Evolutionary conservation across 2,888 invertebrate genomes (phyloP).

Genomic region (Ditula angustiorana): DNA sequence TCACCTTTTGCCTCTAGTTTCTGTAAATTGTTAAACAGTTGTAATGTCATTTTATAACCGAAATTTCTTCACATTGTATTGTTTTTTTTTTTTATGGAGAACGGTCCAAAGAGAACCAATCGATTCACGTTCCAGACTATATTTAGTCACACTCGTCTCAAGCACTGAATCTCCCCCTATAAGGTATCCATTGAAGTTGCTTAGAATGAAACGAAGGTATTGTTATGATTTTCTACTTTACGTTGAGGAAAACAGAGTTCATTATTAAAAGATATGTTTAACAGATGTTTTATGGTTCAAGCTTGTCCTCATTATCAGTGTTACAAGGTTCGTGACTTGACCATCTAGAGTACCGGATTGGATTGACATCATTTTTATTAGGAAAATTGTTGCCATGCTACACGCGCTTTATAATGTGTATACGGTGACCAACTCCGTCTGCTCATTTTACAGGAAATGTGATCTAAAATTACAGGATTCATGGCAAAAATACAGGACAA

Average conservation of each 20-base stretch:
- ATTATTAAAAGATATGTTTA: not conserved
- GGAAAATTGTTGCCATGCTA: constrained; percentile 22
- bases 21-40: not conserved
- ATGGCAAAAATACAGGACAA: too few relatives aligned
- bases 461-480: too few relatives aligned
- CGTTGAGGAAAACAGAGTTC: not conserved
- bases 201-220: not conserved
- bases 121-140: not conserved
- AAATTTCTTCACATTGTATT: too few relatives aligned
- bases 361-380: constrained; percentile 35
- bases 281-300: constrained; percentile 31
- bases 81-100: too few relatives aligned
- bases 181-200: constrained; percentile 6
- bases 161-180: constrained; percentile 7
- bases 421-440: too few relatives aligned
- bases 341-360: constrained; percentile 36
- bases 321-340: constrained; percentile 26
- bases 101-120: too few relatives aligned
- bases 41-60: too few relatives aligned
- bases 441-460: too few relatives aligned
- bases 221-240: not conserved
- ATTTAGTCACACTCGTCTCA: constrained; percentile 4
- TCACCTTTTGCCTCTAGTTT: not conserved
- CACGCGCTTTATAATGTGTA: constrained; percentile 4
- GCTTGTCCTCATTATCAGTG: constrained; percentile 27